Percentiles rank a stretch among this genome's conserved stretches.
Evolutionary conservation across 1,140 invertebrate species (phyloP).

Genomic region (Neotoxoptera formosana): DNA sequence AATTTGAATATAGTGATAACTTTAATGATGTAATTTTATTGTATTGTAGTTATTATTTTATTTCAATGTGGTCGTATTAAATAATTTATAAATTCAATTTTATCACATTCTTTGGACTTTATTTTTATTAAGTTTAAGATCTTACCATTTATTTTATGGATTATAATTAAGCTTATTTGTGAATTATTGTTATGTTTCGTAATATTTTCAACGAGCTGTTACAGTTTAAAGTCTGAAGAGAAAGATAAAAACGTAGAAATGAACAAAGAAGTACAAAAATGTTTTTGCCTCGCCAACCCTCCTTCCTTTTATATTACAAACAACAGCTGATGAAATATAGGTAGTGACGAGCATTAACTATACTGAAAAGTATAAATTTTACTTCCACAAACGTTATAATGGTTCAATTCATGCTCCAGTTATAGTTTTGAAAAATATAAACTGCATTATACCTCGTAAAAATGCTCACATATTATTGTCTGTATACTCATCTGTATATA

Average conservation of each 20-base stretch:
- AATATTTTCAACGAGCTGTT: constrained; percentile 30
- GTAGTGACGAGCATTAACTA: background rate
- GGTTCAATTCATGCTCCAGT: background rate
- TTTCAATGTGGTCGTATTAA: background rate
- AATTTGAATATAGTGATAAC: background rate
- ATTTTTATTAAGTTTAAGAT: constrained; percentile 24
- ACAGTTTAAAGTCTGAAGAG: background rate
- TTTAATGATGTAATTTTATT: background rate
- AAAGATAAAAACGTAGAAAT: constrained; percentile 12
- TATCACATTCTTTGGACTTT: background rate
- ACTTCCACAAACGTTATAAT: constrained; percentile 16
- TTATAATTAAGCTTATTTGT: constrained; percentile 15
- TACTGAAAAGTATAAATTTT: constrained; percentile 24
- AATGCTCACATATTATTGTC: background rate
- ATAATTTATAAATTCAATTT: background rate
- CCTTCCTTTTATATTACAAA: background rate
- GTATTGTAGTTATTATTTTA: background rate
- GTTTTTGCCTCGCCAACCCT: background rate
- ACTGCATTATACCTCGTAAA: constrained; percentile 1
- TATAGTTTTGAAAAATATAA: background rate
- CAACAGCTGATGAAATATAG: constrained; percentile 37
- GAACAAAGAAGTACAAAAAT: constrained; percentile 12
- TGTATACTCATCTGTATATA: background rate
- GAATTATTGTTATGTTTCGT: constrained; percentile 19
- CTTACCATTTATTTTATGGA: constrained; percentile 13